A percentile compares a stretch with the other conserved stretches of the same genome.
phyloP scores from a whole-genome alignment of 2,797 vertebrate genomes.

The Chloroceryle amazona region DNA sequence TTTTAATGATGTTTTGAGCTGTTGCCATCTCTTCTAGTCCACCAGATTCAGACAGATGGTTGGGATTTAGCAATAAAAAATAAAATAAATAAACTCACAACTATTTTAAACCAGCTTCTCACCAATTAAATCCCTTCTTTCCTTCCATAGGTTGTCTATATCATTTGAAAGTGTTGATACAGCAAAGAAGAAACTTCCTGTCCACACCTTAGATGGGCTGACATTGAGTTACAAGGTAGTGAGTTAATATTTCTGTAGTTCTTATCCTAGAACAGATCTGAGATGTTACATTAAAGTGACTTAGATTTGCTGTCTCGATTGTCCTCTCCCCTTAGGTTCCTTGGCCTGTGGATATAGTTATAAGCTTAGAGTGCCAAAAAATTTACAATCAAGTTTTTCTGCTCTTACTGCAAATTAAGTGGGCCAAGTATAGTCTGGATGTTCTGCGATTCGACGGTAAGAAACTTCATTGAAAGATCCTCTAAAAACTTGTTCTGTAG shows the following conservation, averaged over 20 bases:
- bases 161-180: slow-evolving; percentile 91
- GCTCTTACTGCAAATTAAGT: slow-evolving; percentile 97
- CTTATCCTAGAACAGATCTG: not conserved
- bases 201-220: slow-evolving; percentile 94
- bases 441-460: slow-evolving; percentile 94
- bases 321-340: slow-evolving; percentile 86
- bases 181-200: slow-evolving; percentile 93
- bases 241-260: not conserved
- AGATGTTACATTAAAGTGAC: not conserved
- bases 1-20: not conserved
- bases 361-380: slow-evolving; percentile 98
- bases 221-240: slow-evolving; percentile 94
- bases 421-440: slow-evolving; percentile 98
- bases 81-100: not conserved
- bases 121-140: not conserved
- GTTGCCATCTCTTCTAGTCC: not conserved
- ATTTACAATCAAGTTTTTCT: slow-evolving; percentile 99
- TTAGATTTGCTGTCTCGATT: not conserved
- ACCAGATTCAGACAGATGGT: not conserved
- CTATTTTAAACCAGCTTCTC: not conserved
- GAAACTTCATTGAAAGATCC: slow-evolving; percentile 18
- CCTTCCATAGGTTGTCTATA: slow-evolving; percentile 88
- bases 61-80: not conserved
- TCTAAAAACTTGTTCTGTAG: not conserved
- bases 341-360: slow-evolving; percentile 99